These are phyloP conservation scores for Cathartes aura DNA, from an alignment of 2,113 vertebrate genomes.

Conservation along the genomic window DNA sequence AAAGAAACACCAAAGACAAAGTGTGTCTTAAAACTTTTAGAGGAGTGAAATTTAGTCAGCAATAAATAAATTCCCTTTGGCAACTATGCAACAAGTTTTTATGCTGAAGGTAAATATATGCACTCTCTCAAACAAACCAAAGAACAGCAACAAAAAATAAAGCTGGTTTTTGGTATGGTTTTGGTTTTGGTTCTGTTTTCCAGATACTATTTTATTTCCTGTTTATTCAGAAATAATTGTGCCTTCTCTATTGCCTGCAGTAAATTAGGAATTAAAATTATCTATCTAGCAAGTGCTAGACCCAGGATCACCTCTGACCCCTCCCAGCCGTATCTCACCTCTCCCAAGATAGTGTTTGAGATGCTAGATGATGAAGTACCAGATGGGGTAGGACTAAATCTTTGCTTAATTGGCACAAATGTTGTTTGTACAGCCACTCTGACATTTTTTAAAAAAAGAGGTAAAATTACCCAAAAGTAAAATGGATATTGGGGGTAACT, in stretches of 20 bases:
- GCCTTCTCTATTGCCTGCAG: background rate
- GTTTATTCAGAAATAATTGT: background rate
- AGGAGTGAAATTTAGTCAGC: background rate
- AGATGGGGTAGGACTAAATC: background rate
- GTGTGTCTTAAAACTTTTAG: background rate
- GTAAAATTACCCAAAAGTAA: background rate
- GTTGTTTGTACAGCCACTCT: background rate
- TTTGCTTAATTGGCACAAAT: background rate
- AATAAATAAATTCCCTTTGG: background rate
- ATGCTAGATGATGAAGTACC: background rate
- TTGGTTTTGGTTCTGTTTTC: background rate
- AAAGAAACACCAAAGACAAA: background rate
- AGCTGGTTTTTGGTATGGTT: rapidly evolving
- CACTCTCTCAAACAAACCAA: background rate
- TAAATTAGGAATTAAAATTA: background rate
- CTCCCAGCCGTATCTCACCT: background rate
- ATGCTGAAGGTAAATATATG: background rate
- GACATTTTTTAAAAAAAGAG: background rate
- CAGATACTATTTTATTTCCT: background rate
- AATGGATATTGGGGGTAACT: rapidly evolving
- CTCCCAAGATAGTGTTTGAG: background rate
- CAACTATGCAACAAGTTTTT: background rate
- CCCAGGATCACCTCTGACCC: background rate
- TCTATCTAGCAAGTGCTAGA: background rate
- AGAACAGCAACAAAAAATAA: background rate